Base-by-base conservation (phyloP, 2,888 invertebrate species). In the Dasypogon diadema region DNA sequence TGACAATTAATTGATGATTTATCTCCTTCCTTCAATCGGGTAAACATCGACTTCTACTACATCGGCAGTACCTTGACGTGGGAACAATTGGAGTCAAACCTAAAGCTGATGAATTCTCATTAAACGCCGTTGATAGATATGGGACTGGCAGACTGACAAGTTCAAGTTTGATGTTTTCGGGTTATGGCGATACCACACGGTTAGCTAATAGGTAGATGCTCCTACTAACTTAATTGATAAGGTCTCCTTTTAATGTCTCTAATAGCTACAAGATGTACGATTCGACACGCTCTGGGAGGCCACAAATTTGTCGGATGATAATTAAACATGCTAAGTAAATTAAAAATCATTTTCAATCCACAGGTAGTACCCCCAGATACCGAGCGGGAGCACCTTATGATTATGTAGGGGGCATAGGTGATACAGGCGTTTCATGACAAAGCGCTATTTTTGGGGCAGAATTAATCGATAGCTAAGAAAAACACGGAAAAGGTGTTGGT, bases 241-340 rank as follows among this genome's bases (percentile, higher is more conserved):
- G 42, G 60, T 34, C 34, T 16, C 2, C 16, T 16, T 16, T 48
- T 70, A 54, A 30, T 30, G 54, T 46, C 18, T 34, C 34, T 54
- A 14, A 63, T 70, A 54, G 10, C 14, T 65, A 46, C 46, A 65
- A 24, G 34, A 46, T 70, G 51, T 70, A 21, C n/a, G 12, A 70
- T 70, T 70, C 30, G 70, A 54, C 48, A 34, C 70, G 70, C 70
- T 18, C 54, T 70, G 54, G 70, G 70, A 54, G 70, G 70, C 54
- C 42, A 30, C 30, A 54, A 48, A 70, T 70, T 51, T 26, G 70
- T 51, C 51, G 30, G 4, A 18, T 56, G 12, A 6, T 56, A 26
- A 56, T 56, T 51, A 42, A 54, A 70, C 48, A 48, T 48, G 54
- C 22, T 46, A 48, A 68, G 26, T 24, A 48, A 68, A 68, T 16